These are phyloP conservation scores for Sitobion miscanthi DNA, from an alignment of 1,140 invertebrate genomes.

Conservation along the genomic window DNA sequence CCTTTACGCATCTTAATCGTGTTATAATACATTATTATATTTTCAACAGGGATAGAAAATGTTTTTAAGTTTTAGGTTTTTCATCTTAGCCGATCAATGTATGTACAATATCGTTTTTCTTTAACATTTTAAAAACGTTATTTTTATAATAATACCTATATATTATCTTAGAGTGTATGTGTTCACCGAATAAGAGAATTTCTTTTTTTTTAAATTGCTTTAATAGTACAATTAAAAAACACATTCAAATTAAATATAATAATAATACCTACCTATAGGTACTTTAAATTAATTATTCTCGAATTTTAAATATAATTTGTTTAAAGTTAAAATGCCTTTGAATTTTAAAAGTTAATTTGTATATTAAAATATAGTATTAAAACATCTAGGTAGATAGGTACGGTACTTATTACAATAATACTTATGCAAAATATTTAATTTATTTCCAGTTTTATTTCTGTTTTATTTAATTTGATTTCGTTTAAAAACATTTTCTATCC, in stretches of 20 bases:
- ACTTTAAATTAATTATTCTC: no score
- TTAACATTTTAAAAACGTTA: neutral
- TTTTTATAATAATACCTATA: neutral
- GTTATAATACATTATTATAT: conserved; percentile 39
- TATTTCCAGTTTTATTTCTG: no score
- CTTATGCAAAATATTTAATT: neutral
- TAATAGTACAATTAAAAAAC: neutral
- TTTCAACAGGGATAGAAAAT: neutral
- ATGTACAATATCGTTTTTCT: no score
- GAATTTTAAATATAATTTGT: no score
- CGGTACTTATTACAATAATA: no score
- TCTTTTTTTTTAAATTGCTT: neutral
- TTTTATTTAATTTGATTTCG: neutral
- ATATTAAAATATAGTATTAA: no score
- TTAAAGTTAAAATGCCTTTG: no score
- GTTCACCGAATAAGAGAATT: neutral
- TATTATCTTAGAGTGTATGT: neutral
- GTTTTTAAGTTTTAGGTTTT: no score
- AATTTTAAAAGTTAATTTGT: no score
- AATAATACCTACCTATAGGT: no score
- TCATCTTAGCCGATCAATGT: no score
- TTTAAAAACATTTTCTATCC: neutral
- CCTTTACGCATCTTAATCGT: neutral
- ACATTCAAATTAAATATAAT: neutral
- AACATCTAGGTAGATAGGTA: no score